Conservation (phyloP, 2,888 invertebrate species). For the Machimus rusticus region DNA sequence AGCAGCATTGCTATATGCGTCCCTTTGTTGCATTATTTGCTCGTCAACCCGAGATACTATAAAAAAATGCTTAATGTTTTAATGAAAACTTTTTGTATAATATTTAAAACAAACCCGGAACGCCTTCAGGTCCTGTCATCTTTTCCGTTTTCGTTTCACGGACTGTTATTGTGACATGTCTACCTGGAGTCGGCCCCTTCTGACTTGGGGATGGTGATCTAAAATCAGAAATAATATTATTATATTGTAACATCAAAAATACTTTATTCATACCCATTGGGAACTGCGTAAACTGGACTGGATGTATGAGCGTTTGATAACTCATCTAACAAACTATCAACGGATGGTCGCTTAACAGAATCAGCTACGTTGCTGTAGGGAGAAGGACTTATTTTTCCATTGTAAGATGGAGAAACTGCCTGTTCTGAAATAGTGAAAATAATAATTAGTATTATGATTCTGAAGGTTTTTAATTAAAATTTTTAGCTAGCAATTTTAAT, state of each 20-base stretch:
- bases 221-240: background rate
- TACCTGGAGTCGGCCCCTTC: slow-evolving; percentile 60
- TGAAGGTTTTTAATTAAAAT: background rate
- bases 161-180: slow-evolving; percentile 68
- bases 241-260: background rate
- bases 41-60: slow-evolving; percentile 58
- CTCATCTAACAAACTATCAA: slow-evolving; percentile 90
- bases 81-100: background rate
- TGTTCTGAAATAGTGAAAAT: slow-evolving; percentile 52
- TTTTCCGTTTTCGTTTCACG: slow-evolving; percentile 70
- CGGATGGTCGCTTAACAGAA: slow-evolving; percentile 73
- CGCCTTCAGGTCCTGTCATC: slow-evolving; percentile 60
- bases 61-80: slow-evolving; percentile 14
- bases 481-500: background rate
- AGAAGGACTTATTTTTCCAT: slow-evolving; percentile 55
- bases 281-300: slow-evolving; percentile 67
- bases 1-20: slow-evolving; percentile 53
- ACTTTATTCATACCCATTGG: slow-evolving; percentile 71
- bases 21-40: slow-evolving; percentile 58
- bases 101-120: slow-evolving; percentile 52
- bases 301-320: slow-evolving; percentile 65
- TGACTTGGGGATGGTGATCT: slow-evolving; percentile 36
- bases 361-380: slow-evolving; percentile 58
- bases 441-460: background rate
- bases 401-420: slow-evolving; percentile 56